Evolutionary conservation across 2,888 invertebrate genomes (phyloP).

Genomic region (Apomyelois bistriatella): DNA sequence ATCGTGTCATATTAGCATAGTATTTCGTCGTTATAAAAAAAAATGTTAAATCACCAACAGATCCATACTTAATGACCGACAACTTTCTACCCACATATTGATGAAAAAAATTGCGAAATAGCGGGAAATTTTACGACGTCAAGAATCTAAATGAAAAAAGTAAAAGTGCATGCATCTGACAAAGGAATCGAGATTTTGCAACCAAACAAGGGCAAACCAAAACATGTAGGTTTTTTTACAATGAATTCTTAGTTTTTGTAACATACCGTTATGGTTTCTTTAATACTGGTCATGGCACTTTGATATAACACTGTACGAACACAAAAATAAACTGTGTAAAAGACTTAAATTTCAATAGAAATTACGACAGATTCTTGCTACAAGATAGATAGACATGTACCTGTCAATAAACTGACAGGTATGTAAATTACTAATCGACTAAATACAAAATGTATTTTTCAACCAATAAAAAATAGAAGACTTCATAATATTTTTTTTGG

Average conservation of each 20-base stretch:
- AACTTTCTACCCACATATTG: conserved; percentile 33
- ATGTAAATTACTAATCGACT: conserved; percentile 48
- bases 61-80: conserved; percentile 19
- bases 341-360: conserved; percentile 47
- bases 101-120: conserved; percentile 38
- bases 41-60: conserved; percentile 23
- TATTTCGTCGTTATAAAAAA: conserved; percentile 26
- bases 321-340: conserved; percentile 51
- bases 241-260: conserved; percentile 24
- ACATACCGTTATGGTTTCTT: conserved; percentile 45
- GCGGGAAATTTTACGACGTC: conserved; percentile 42
- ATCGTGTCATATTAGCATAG: conserved; percentile 47
- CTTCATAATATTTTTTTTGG: conserved; percentile 35
- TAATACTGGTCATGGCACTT: conserved; percentile 53
- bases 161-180: conserved; percentile 70
- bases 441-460: conserved; percentile 28
- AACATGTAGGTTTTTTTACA: conserved; percentile 55
- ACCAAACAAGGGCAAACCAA: conserved; percentile 69
- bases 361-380: conserved; percentile 59
- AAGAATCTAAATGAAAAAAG: conserved; percentile 50
- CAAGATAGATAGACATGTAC: conserved; percentile 28
- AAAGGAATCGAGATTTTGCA: conserved; percentile 74
- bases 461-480: conserved; percentile 15
- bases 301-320: conserved; percentile 46
- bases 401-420: conserved; percentile 44